Evolutionary conservation across 2,113 vertebrate species (phyloP).

Genomic region (Actinemys pallida): DNA sequence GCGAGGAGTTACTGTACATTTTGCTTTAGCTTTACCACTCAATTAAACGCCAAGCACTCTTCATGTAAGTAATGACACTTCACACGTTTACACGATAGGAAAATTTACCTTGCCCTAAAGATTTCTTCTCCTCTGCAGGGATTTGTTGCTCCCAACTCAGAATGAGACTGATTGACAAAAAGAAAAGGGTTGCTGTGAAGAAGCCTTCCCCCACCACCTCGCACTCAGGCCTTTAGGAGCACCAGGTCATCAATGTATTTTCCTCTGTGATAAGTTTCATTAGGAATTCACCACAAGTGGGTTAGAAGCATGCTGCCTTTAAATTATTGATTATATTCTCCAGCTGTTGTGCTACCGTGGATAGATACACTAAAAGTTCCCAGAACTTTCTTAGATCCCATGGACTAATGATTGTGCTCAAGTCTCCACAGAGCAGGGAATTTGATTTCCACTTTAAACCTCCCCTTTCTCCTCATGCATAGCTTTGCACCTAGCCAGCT

Average conservation of each 20-base stretch:
- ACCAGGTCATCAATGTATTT: background rate
- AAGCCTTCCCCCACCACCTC: background rate
- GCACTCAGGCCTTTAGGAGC: background rate
- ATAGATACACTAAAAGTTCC: background rate
- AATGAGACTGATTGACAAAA: slow-evolving; percentile 7
- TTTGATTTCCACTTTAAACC: background rate
- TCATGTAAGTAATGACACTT: slow-evolving; percentile 44
- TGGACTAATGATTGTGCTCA: background rate
- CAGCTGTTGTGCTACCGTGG: accelerated
- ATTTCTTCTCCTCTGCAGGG: slow-evolving; percentile 14
- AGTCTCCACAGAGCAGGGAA: background rate
- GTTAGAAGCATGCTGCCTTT: background rate
- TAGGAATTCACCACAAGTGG: background rate
- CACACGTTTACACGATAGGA: slow-evolving; percentile 18
- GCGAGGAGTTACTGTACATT: background rate
- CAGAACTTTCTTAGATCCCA: background rate
- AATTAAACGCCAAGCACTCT: slow-evolving; percentile 50
- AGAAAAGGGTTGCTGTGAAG: background rate
- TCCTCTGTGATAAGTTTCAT: background rate
- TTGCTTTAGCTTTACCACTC: background rate
- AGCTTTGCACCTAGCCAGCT: background rate
- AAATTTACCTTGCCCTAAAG: slow-evolving; percentile 3
- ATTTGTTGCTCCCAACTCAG: slow-evolving; percentile 30
- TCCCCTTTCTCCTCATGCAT: background rate
- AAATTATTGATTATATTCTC: background rate